phyloP scores from a whole-genome alignment of 2,888 invertebrate species.

The Chrysomela aeneicollis region DNA sequence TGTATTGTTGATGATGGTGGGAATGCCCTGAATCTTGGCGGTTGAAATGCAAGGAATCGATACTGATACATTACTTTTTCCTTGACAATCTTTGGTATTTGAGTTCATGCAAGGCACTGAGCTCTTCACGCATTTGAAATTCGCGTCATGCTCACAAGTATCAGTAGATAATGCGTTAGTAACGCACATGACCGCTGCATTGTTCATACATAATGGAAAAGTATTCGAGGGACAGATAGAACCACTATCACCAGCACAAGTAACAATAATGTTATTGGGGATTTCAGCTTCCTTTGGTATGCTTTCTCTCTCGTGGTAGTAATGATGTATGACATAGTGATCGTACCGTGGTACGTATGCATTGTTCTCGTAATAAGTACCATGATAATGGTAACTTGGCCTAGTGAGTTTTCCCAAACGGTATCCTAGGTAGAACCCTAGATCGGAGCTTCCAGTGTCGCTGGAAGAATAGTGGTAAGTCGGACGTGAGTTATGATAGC shows the following conservation, averaged over 20 bases:
- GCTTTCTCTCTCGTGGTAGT: slow-evolving; percentile 53
- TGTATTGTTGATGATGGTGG: slow-evolving; percentile 48
- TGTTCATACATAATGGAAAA: slow-evolving; percentile 55
- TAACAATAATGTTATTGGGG: slow-evolving; percentile 52
- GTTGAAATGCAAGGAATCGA: slow-evolving; percentile 55
- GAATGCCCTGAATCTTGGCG: slow-evolving; percentile 47
- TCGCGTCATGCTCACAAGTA: slow-evolving; percentile 50
- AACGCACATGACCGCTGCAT: slow-evolving; percentile 58
- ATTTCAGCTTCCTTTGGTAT: slow-evolving; percentile 52
- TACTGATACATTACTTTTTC: slow-evolving; percentile 44
- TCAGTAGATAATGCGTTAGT: slow-evolving; percentile 52
- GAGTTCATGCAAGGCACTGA: slow-evolving; percentile 54
- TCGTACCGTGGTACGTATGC: slow-evolving; percentile 52
- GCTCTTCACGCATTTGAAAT: slow-evolving; percentile 52
- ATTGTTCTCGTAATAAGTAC: slow-evolving; percentile 38
- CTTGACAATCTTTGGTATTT: slow-evolving; percentile 50
- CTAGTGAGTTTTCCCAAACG: slow-evolving; percentile 50
- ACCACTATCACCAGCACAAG: slow-evolving; percentile 55
- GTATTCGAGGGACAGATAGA: slow-evolving; percentile 55
- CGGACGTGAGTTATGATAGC: slow-evolving; percentile 21
- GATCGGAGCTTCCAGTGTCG: slow-evolving; percentile 49
- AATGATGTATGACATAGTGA: slow-evolving; percentile 57
- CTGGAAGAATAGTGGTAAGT: slow-evolving; percentile 45
- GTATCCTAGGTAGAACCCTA: slow-evolving; percentile 54
- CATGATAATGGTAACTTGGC: slow-evolving; percentile 48